Evolutionary conservation across 2,797 vertebrate genomes (phyloP), one percentile per base, ranked within the genome.

Genomic region (Xenops minutus): DNA sequence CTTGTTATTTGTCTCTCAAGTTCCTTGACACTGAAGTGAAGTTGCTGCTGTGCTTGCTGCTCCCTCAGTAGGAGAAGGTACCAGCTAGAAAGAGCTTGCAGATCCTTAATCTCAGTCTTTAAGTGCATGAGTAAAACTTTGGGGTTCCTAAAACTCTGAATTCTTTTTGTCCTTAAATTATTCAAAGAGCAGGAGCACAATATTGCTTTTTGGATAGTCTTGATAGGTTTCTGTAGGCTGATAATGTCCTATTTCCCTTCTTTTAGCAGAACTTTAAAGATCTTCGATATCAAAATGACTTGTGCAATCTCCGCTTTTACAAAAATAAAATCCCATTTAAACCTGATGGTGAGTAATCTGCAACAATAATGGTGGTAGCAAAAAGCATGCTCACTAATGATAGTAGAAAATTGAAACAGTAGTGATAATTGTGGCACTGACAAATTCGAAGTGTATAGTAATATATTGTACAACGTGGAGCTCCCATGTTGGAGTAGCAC

Each of bases 311-410:
- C 71, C 99, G 99, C 85, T 99, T 99, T 98, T 99, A 99, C 98
- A 98, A 99, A 97, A 99, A 99, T 97, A 99, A 99, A 97, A 99
- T 99, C 95, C 99, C 99, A 8, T 98, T 99, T 90, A 99, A 99
- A 49, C 99, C 99, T 77, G 99, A 99, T 74, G 99, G 99, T 99
- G 97, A 99, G 98, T 97, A 95, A 94, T 44, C 34, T 34, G 55
- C 15, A 10, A 43, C 75, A 89, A 2, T 27, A 56, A 41, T 3
- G 6, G 32, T 44, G 74, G 34, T 78, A 74, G 44, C 59, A 36
- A 54, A 85, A 85, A 82, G 52, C 72, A 59, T 63, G 41, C 14
- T 79, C 16, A 14, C 49, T 90, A 46, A 46, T 44, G 39, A 41
- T n/a, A 89, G 69, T 37, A 68, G 49, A 39, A 75, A 29, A 68